Conservation (phyloP, 2,113 vertebrate species). For the Shinisaurus crocodilurus region DNA sequence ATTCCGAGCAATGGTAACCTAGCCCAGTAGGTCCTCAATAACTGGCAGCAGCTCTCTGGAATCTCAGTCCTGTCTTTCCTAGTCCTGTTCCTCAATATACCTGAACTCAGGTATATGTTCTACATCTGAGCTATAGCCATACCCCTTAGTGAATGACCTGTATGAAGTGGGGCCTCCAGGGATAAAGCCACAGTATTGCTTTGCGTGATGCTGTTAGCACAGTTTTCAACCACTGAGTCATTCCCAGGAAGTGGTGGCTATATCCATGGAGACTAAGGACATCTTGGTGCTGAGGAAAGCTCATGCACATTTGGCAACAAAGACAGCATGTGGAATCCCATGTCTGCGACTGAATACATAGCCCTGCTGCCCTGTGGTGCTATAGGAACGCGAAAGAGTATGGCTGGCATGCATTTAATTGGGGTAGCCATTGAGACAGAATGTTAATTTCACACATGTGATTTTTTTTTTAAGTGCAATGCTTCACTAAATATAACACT, state of each 20-base stretch:
- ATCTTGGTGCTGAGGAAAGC: not conserved
- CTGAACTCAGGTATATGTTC: not conserved
- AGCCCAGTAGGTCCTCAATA: not conserved
- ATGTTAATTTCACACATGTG: constrained; percentile 6
- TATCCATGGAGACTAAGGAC: not conserved
- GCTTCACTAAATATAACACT: constrained; percentile 9
- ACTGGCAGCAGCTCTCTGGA: not conserved
- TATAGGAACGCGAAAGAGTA: too few relatives aligned
- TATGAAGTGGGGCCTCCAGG: not conserved
- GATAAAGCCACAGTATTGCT: not conserved
- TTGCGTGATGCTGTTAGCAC: not conserved
- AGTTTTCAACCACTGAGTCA: not conserved
- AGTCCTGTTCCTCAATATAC: not conserved
- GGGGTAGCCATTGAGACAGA: not conserved
- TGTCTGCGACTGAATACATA: not conserved
- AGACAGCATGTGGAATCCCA: not conserved
- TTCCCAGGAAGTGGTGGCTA: too few relatives aligned
- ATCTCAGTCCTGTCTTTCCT: too few relatives aligned
- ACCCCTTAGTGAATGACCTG: not conserved
- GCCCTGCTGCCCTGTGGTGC: not conserved
- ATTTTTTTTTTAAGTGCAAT: not conserved
- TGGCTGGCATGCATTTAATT: not conserved
- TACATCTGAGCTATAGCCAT: not conserved
- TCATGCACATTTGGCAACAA: not conserved
- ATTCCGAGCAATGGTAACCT: not conserved